Evolutionary conservation across 2,797 vertebrate genomes (phyloP).

Genomic region (Cetoscarus ocellatus): DNA sequence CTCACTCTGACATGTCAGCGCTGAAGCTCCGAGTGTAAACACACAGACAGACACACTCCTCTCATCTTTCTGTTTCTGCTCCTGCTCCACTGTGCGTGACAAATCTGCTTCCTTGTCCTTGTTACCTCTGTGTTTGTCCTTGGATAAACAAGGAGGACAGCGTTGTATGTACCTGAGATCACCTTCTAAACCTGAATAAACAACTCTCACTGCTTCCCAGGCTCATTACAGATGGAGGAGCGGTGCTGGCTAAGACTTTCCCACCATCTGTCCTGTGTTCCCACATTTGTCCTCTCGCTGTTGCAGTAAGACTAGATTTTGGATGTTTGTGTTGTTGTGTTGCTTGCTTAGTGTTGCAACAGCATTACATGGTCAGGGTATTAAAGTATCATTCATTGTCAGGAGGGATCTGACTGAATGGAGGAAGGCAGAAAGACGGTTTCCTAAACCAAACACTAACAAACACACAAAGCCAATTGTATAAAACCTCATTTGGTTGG

Average conservation of each 20-base stretch:
- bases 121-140: not conserved
- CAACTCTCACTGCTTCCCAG: slow-evolving; percentile 17
- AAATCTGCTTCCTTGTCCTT: not conserved
- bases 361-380: not conserved
- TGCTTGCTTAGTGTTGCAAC: slow-evolving; percentile 22
- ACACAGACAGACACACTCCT: not conserved
- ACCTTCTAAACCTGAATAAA: slow-evolving; percentile 39
- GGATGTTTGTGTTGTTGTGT: not conserved
- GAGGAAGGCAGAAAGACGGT: too few species aligned
- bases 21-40: not conserved
- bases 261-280: slow-evolving; percentile 40
- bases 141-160: slow-evolving; percentile 3
- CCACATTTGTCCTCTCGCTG: slow-evolving; percentile 8
- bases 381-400: too few species aligned
- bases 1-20: not conserved
- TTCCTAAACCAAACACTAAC: too few species aligned
- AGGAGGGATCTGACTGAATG: too few species aligned
- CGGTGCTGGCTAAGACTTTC: slow-evolving; percentile 23
- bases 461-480: too few species aligned
- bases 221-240: slow-evolving; percentile 31
- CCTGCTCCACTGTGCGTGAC: not conserved
- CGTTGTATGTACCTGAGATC: slow-evolving; percentile 36
- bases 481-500: too few species aligned
- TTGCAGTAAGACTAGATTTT: slow-evolving; percentile 1
- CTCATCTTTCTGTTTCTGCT: not conserved